Evolutionary conservation across 1,140 invertebrate species (phyloP).

Genomic region (Aphaenogaster ashmeadi): DNA sequence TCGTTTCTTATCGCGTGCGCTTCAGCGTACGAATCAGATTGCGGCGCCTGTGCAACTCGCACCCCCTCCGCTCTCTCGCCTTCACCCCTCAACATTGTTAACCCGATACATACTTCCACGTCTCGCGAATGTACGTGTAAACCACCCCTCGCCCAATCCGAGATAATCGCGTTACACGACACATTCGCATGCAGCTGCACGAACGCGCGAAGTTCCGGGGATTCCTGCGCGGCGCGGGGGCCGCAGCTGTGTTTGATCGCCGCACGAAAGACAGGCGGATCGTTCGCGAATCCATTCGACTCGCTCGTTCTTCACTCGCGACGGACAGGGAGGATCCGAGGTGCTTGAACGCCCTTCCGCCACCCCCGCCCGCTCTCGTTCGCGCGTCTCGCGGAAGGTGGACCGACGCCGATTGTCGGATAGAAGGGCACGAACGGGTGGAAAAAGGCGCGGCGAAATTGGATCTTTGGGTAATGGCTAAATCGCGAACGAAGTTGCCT

Average conservation of each 20-base stretch:
- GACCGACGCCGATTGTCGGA: slow-evolving; percentile 14
- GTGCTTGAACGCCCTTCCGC: slow-evolving; percentile 27
- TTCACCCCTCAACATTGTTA: slow-evolving; percentile 47
- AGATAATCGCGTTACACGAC: slow-evolving; percentile 62
- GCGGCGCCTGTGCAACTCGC: slow-evolving; percentile 31
- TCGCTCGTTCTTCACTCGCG: slow-evolving; percentile 27
- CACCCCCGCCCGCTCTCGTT: background rate
- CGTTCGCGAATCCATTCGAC: slow-evolving; percentile 42
- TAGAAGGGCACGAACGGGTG: background rate
- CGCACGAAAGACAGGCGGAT: slow-evolving; percentile 37
- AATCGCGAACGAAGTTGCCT: slow-evolving; percentile 64
- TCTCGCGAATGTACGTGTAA: slow-evolving; percentile 41
- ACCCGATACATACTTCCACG: slow-evolving; percentile 47
- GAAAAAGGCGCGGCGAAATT: slow-evolving; percentile 54
- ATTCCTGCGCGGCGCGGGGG: slow-evolving; percentile 7
- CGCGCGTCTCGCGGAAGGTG: slow-evolving; percentile 2
- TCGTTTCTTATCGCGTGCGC: slow-evolving; percentile 63
- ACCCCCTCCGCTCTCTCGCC: background rate
- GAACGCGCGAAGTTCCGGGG: slow-evolving; percentile 36
- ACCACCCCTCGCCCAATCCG: slow-evolving; percentile 17
- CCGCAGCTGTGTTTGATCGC: slow-evolving; percentile 28
- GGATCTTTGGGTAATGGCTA: slow-evolving; percentile 61
- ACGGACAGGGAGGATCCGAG: slow-evolving; percentile 22
- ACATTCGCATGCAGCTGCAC: slow-evolving; percentile 59
- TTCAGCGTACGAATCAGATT: slow-evolving; percentile 54